A percentile compares a stretch with the other conserved stretches of the same genome.
phyloP scores from a whole-genome alignment of 2,888 invertebrate species.

The Microctonus brassicae region DNA sequence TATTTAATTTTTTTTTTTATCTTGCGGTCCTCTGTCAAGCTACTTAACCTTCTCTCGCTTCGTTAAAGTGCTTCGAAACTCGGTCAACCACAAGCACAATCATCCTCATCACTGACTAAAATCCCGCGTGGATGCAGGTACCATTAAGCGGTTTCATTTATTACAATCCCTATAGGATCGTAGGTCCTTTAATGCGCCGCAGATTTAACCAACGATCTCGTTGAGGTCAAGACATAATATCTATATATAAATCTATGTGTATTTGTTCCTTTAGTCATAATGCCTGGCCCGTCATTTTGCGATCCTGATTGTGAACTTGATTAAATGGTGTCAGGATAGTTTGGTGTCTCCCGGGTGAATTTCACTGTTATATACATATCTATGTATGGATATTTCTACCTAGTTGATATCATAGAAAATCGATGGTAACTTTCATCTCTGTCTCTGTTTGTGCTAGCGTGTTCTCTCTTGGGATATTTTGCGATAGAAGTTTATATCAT shows the following conservation, averaged over 20 bases:
- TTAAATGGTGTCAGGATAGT: conserved; percentile 35
- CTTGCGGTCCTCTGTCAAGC: neutral
- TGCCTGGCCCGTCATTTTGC: neutral
- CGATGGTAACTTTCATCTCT: conserved; percentile 10
- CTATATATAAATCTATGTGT: neutral
- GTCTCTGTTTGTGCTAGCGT: neutral
- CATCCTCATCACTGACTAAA: conserved; percentile 22
- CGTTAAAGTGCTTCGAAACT: neutral
- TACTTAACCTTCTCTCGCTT: neutral
- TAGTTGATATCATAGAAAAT: conserved; percentile 20
- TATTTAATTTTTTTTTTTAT: neutral
- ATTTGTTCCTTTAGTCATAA: neutral
- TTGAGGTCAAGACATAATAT: neutral
- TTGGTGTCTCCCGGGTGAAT: conserved; percentile 17
- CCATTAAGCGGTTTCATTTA: conserved; percentile 37
- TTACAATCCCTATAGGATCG: conserved; percentile 27
- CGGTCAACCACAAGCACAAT: conserved; percentile 15
- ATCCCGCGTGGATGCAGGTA: conserved; percentile 27
- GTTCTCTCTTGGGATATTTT: neutral
- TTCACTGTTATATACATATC: neutral
- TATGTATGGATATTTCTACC: neutral
- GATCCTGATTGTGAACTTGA: conserved; percentile 21
- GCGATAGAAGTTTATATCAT: neutral
- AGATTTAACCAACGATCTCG: conserved; percentile 13
- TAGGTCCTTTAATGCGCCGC: conserved; percentile 26